Base-by-base conservation (phyloP, 1,140 invertebrate species). In the Philaenus spumarius region DNA sequence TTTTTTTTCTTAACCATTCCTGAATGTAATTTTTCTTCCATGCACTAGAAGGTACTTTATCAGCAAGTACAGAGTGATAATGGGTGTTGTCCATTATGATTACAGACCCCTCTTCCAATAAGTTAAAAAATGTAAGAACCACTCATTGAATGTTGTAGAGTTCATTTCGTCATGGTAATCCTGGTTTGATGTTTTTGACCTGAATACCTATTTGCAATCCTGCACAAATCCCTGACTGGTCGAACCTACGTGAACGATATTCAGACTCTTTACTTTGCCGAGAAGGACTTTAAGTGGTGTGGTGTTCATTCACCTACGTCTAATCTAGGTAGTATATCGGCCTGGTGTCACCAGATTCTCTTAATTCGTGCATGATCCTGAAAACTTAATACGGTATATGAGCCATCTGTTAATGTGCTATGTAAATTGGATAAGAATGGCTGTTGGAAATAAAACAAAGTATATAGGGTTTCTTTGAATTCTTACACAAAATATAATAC, bases 161-260 rank as follows among this genome's bases (percentile, higher is more conserved):
- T n/a, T n/a, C n/a, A n/a, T n/a, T 51, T 51, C 48, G 23, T 23
- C 20, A 26, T 51, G 48, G 22, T 51, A 51, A 24, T 51, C 48
- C 6, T 11, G 9, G 48, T 22, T 23, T 51, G 20, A 34, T 11
- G 48, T 51, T 17, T 45, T 45, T 11, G 42, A 45, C 17, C 42
- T 12, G 17, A 45, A 45, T 7, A 45, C 42, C 42, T 19, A 45
- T 19, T 45, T 45, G 42, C 42, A 45, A 6, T 17, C 42, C 42
- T 45, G 12, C 12, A 45, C 42, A 17, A 45, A 45, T 7, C 42
- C 42, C 17, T 45, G 42, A 19, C 17, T 45, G 7, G 42, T 19
- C 12, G 42, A 45, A 9, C 42, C 42, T 7, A 45, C 42, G 17
- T 45, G 42, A 19, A 12, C 7, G 12, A 45, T 19, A n/a, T n/a